Evolutionary conservation across 1,140 invertebrate genomes (phyloP).

Genomic region (Dolichoris vasculosae): DNA sequence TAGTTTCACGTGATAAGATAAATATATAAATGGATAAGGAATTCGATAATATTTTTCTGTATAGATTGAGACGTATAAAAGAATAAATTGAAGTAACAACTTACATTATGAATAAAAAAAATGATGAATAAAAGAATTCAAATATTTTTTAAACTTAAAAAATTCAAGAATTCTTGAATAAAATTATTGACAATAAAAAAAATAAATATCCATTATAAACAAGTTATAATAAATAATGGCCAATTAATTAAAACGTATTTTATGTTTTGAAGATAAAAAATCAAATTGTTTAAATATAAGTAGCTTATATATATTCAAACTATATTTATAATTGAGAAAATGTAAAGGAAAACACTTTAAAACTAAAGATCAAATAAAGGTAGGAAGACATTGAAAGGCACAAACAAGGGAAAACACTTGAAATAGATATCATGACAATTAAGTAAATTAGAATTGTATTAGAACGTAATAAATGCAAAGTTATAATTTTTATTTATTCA

Average conservation of each 20-base stretch:
- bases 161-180: background rate
- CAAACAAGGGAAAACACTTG: slow-evolving; percentile 48
- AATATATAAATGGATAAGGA: too few relatives aligned
- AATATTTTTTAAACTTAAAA: too few relatives aligned
- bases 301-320: background rate
- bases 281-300: slow-evolving; percentile 28
- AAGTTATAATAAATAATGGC: too few relatives aligned
- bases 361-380: background rate
- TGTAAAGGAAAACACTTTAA: background rate
- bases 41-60: too few relatives aligned
- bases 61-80: too few relatives aligned
- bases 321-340: background rate
- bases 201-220: too few relatives aligned
- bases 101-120: too few relatives aligned
- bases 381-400: slow-evolving; percentile 16
- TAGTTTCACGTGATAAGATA: too few relatives aligned
- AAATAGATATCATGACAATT: slow-evolving; percentile 33
- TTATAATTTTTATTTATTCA: slow-evolving; percentile 23
- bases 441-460: slow-evolving; percentile 23
- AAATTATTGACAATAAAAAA: background rate
- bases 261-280: slow-evolving; percentile 9
- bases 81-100: too few relatives aligned
- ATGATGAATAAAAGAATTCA: too few relatives aligned
- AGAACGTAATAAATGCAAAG: background rate
- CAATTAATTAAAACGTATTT: background rate